Conservation (phyloP, 2,797 vertebrate genomes). For the Leptatherina wallacei region DNA sequence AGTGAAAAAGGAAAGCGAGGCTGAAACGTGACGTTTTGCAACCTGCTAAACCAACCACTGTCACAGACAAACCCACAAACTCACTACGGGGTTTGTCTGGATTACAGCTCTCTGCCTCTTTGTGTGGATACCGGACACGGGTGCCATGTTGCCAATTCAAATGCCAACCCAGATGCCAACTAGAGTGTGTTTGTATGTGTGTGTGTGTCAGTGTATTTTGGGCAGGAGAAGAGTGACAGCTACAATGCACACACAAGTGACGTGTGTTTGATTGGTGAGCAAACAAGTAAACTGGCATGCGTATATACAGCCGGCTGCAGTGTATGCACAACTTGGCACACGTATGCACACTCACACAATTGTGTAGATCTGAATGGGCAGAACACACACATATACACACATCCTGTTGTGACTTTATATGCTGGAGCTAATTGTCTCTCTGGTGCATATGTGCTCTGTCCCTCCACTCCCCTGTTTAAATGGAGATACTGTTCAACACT, state of each 20-base stretch:
- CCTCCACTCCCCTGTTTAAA: conserved; percentile 70
- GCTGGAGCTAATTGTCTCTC: conserved; percentile 71
- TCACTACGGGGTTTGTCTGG: conserved; percentile 62
- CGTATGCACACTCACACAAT: conserved; percentile 22
- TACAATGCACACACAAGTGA: conserved; percentile 58
- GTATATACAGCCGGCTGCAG: conserved; percentile 38
- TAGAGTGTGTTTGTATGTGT: conserved; percentile 27
- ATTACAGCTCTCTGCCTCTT: conserved; percentile 72
- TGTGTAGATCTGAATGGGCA: conserved; percentile 6
- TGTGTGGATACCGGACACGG: conserved; percentile 63
- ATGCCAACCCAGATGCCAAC: conserved; percentile 70
- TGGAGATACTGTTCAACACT: conserved; percentile 63
- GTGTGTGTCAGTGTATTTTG: conserved; percentile 12
- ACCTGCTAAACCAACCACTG: conserved; percentile 43
- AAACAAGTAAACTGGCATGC: conserved; percentile 63
- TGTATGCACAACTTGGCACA: conserved; percentile 44
- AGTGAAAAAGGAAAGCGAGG: conserved; percentile 42
- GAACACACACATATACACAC: conserved; percentile 8
- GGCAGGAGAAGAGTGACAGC: conserved; percentile 38
- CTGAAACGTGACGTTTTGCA: conserved; percentile 55
- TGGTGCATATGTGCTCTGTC: conserved; percentile 58
- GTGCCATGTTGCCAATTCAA: conserved; percentile 66
- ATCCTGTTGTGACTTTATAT: conserved; percentile 44
- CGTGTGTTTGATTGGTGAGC: conserved; percentile 64
- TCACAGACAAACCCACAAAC: conserved; percentile 52